Evolutionary conservation across 2,888 invertebrate species (phyloP).

Genomic region (Hypsopygia costalis): DNA sequence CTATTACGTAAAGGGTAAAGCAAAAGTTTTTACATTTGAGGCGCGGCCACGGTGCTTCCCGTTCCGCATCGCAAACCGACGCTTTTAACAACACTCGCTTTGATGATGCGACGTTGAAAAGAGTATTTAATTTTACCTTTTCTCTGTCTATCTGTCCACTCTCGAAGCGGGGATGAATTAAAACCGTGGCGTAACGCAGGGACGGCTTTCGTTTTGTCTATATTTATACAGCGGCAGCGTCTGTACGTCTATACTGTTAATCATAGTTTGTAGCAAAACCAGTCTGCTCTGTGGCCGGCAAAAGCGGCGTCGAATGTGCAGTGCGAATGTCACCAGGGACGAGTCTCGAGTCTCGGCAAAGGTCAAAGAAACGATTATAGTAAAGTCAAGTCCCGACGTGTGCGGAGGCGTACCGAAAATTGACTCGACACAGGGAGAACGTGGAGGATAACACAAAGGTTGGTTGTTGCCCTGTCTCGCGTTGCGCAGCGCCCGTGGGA

Average conservation of each 20-base stretch:
- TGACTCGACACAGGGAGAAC: slow-evolving; percentile 52
- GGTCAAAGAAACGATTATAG: slow-evolving; percentile 66
- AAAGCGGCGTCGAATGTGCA: slow-evolving; percentile 28
- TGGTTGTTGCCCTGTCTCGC: slow-evolving; percentile 34
- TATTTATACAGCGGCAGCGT: slow-evolving; percentile 23
- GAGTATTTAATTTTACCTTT: slow-evolving; percentile 69
- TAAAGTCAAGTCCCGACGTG: slow-evolving; percentile 42
- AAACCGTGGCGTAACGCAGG: slow-evolving; percentile 49
- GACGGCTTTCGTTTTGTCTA: slow-evolving; percentile 25
- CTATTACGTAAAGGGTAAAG: slow-evolving; percentile 69
- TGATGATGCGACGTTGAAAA: slow-evolving; percentile 59
- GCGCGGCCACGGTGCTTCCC: slow-evolving; percentile 56
- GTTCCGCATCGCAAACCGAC: slow-evolving; percentile 60
- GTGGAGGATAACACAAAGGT: slow-evolving; percentile 53
- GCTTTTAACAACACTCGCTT: slow-evolving; percentile 74
- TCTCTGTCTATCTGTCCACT: slow-evolving; percentile 46
- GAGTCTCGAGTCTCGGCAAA: slow-evolving; percentile 37
- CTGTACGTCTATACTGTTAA: slow-evolving; percentile 12
- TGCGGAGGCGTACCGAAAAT: slow-evolving; percentile 60
- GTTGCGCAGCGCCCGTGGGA: slow-evolving; percentile 27
- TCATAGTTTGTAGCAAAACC: slow-evolving; percentile 22
- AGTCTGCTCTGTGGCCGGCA: slow-evolving; percentile 25
- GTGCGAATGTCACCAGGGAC: slow-evolving; percentile 55
- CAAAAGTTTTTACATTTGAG: slow-evolving; percentile 75
- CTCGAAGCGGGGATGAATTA: slow-evolving; percentile 50